These are phyloP conservation scores for Gonocerus acuteangulatus DNA, from an alignment of 2,888 invertebrate species.

Conservation along the genomic window DNA sequence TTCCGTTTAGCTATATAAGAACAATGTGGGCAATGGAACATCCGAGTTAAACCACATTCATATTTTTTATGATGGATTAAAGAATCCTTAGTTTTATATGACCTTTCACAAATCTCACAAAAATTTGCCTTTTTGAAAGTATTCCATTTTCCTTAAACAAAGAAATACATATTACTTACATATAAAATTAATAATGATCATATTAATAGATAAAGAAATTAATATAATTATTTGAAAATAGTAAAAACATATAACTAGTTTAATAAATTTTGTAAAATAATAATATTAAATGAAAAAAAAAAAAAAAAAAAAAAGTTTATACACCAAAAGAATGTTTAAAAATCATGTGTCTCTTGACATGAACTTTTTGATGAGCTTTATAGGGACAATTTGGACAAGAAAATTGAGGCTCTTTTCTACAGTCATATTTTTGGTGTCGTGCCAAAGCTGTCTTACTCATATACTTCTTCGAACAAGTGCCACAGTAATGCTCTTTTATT, in stretches of 20 bases:
- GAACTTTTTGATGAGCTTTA: constrained; percentile 19
- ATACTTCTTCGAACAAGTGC: constrained; percentile 32
- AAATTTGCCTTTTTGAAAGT: background rate
- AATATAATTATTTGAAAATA: too few relatives aligned
- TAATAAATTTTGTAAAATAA: too few relatives aligned
- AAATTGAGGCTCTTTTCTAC: constrained; percentile 27
- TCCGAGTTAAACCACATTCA: constrained; percentile 24
- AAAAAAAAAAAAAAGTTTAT: background rate
- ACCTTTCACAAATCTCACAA: background rate
- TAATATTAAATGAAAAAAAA: background rate
- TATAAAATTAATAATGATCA: background rate
- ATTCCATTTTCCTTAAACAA: background rate
- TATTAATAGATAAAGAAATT: too few relatives aligned
- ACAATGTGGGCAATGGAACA: constrained; percentile 41
- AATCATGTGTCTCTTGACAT: constrained; percentile 7
- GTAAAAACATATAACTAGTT: too few relatives aligned
- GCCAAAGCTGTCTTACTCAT: constrained; percentile 27
- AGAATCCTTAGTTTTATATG: background rate
- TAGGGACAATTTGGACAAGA: constrained; percentile 32
- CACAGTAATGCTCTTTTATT: background rate
- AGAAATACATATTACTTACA: background rate
- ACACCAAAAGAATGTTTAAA: constrained; percentile 1
- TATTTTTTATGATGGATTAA: background rate
- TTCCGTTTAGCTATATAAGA: constrained; percentile 32
- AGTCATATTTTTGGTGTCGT: constrained; percentile 29